phyloP scores from a whole-genome alignment of 2,113 vertebrate genomes.

The Calypte anna region DNA sequence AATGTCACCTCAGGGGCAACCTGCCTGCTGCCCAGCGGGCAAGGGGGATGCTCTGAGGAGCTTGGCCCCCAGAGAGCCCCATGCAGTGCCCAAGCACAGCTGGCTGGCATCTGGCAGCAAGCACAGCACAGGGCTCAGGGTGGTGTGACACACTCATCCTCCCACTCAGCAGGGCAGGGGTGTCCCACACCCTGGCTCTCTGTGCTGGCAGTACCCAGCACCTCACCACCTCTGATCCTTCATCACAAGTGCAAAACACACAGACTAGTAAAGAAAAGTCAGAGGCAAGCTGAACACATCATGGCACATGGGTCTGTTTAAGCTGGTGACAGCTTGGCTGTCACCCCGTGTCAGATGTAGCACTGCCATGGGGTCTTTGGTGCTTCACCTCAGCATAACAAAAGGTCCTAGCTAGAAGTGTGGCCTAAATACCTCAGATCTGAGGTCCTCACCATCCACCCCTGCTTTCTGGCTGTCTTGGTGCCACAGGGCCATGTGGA shows the following conservation, averaged over 20 bases:
- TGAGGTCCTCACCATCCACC: neutral
- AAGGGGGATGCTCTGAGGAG: neutral
- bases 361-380: neutral
- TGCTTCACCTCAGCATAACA: neutral
- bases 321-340: neutral
- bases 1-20: neutral
- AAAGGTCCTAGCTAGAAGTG: neutral
- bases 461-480: neutral
- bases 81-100: neutral
- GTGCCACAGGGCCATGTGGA: neutral
- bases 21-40: neutral
- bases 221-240: neutral
- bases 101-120: neutral
- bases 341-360: neutral
- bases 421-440: neutral
- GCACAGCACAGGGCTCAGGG: fast-evolving
- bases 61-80: neutral
- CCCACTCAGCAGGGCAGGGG: neutral
- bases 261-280: neutral
- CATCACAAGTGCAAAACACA: neutral
- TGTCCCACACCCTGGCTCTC: fast-evolving
- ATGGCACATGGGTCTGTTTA: neutral
- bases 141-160: neutral
- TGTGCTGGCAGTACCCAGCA: neutral
- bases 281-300: neutral